Conservation (phyloP, 2,888 invertebrate genomes). For the Cyclophora punctaria region DNA sequence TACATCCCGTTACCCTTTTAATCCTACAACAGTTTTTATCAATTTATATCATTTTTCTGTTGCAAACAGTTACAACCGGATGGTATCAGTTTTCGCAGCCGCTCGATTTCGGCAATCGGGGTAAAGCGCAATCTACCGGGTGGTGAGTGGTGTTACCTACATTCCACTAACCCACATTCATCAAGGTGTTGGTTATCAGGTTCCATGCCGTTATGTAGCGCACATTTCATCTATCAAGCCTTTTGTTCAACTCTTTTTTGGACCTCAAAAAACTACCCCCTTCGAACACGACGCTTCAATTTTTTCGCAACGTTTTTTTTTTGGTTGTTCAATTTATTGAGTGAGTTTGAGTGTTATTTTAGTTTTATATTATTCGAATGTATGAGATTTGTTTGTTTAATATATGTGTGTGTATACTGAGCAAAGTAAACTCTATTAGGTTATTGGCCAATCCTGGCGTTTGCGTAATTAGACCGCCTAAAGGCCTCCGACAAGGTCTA, state of each 20-base stretch:
- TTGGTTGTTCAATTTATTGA: slow-evolving; percentile 6
- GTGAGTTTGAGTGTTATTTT: no score
- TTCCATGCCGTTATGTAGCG: slow-evolving; percentile 60
- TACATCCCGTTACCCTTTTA: no score
- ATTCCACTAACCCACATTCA: slow-evolving; percentile 70
- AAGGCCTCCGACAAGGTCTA: no score
- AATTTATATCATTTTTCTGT: not conserved
- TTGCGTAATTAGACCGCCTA: no score
- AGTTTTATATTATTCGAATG: no score
- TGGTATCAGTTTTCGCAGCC: slow-evolving; percentile 62
- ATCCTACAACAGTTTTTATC: not conserved
- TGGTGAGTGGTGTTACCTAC: slow-evolving; percentile 38
- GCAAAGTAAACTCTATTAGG: no score
- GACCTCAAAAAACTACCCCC: slow-evolving; percentile 38
- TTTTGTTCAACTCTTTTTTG: slow-evolving; percentile 55
- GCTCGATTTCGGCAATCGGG: slow-evolving; percentile 50
- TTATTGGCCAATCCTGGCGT: no score
- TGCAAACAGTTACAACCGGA: slow-evolving; percentile 38
- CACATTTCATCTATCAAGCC: slow-evolving; percentile 42
- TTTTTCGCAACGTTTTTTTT: slow-evolving; percentile 14
- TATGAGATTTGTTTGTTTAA: no score
- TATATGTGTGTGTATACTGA: no score
- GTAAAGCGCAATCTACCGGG: slow-evolving; percentile 48
- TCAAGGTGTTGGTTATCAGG: slow-evolving; percentile 71
- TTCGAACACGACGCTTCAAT: slow-evolving; percentile 31